Base-by-base conservation (phyloP, 2,888 invertebrate species). In the Drosophila cyrtoloma region DNA sequence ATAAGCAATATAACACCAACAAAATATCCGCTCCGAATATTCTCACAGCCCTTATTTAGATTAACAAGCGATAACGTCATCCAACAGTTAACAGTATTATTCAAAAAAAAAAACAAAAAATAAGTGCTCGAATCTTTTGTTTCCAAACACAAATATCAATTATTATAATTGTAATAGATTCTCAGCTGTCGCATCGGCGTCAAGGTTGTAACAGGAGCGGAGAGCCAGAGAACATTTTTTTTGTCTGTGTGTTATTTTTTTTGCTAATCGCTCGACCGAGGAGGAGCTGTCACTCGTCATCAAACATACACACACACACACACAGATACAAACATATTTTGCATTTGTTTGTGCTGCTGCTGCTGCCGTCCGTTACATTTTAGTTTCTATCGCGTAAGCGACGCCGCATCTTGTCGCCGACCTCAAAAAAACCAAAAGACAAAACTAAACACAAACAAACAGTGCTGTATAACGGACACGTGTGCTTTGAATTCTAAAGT, bases 61-160 rank as follows among this genome's bases (percentile, higher is more conserved):
- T 70, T 68, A 77, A 61, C 70, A 77, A 77, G 73, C 76, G 81
- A 87, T 83, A 86, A 85, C 88, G 81, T 86, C 86, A 86, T 35
- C 71, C 67, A 28, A 44, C 39, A 42, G 62, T 26, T 22, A 65
- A 42, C 86, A 86, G 86, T 86, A 84, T 86, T 84, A 83, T 61
- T 37, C 9, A 35, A 37, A 35, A 28, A 12, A 12, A 26, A 50
- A 30, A 22, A 68, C 6, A 65, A 63, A 71, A 66, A 72, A 63
- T 26, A 71, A 81, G 76, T 85, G 87, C 85, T 87, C 87, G 87
- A 88, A 87, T 88, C 89, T 80, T 79, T 89, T 82, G 81, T 81
- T 79, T 71, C 64, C 47, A 75, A 75, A 82, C 57, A 63, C 75
- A 75, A 74, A 74, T 71, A 82, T 81, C 73, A 86, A 81, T 86